Evolutionary conservation across 2,888 invertebrate genomes (phyloP).

Genomic region (Stomorhina lunata): DNA sequence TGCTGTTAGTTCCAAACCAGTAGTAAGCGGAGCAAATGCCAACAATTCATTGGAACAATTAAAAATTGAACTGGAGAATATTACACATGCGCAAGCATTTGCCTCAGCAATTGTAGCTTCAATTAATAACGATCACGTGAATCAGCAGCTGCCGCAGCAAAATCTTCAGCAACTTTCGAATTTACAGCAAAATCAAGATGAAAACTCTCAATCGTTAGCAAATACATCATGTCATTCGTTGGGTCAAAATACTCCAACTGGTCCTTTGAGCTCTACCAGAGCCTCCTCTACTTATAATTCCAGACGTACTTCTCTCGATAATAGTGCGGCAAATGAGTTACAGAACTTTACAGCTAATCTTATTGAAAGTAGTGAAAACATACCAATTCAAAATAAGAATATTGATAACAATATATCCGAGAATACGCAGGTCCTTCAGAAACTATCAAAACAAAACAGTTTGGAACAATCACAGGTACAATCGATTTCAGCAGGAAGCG

Average conservation of each 20-base stretch:
- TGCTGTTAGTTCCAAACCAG: background rate
- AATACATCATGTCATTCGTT: conserved; percentile 67
- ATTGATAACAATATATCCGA: conserved; percentile 36
- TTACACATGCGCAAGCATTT: conserved; percentile 81
- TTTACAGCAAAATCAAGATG: conserved; percentile 63
- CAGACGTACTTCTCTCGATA: conserved; percentile 78
- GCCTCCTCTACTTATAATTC: conserved; percentile 78
- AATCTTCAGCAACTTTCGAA: conserved; percentile 35
- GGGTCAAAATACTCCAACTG: conserved; percentile 75
- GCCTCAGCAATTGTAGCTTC: conserved; percentile 74
- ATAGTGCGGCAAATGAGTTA: conserved; percentile 75
- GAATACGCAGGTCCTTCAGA: conserved; percentile 65
- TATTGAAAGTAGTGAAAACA: conserved; percentile 67
- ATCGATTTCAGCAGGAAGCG: conserved; percentile 31
- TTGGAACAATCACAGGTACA: conserved; percentile 72
- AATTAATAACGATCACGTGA: conserved; percentile 68
- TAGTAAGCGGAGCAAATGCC: conserved; percentile 32
- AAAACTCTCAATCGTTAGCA: conserved; percentile 25
- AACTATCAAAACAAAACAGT: conserved; percentile 75
- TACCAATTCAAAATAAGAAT: conserved; percentile 31
- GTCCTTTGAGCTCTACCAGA: conserved; percentile 72
- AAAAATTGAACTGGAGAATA: conserved; percentile 82
- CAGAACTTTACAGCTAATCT: conserved; percentile 73
- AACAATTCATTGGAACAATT: conserved; percentile 82
- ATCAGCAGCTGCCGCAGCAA: conserved; percentile 63